phyloP scores from a whole-genome alignment of 2,797 vertebrate species.

The Trachops cirrhosus region DNA sequence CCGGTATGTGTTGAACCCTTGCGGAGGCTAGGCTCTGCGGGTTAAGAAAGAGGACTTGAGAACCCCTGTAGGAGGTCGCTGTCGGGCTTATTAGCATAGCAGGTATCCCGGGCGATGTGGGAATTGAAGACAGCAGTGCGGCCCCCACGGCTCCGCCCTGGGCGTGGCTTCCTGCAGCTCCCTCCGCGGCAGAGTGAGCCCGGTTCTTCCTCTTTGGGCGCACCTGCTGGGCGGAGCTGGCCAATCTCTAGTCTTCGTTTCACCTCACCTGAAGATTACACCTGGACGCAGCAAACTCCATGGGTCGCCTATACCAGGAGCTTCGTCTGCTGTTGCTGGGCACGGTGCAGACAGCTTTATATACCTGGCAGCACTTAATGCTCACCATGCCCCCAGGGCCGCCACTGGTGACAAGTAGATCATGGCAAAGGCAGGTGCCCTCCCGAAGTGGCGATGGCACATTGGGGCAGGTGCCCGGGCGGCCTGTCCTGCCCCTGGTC shows the following conservation, averaged over 20 bases:
- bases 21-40: neutral
- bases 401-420: neutral
- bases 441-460: rapidly evolving
- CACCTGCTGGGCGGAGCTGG: neutral
- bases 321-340: neutral
- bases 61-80: neutral
- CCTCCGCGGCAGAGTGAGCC: neutral
- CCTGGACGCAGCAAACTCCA: neutral
- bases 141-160: neutral
- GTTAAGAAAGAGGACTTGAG: neutral
- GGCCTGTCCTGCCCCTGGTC: neutral
- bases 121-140: neutral
- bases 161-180: neutral
- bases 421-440: neutral
- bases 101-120: neutral
- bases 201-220: neutral
- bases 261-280: neutral
- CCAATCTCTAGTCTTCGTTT: neutral
- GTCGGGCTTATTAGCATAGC: rapidly evolving
- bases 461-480: neutral
- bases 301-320: neutral
- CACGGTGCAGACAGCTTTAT: neutral
- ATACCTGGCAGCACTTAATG: neutral
- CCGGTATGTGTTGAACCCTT: neutral
- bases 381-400: neutral